Percentiles rank a stretch among this genome's conserved stretches.
Evolutionary conservation across 2,113 vertebrate genomes (phyloP).

Genomic region (Taxidea taxus): DNA sequence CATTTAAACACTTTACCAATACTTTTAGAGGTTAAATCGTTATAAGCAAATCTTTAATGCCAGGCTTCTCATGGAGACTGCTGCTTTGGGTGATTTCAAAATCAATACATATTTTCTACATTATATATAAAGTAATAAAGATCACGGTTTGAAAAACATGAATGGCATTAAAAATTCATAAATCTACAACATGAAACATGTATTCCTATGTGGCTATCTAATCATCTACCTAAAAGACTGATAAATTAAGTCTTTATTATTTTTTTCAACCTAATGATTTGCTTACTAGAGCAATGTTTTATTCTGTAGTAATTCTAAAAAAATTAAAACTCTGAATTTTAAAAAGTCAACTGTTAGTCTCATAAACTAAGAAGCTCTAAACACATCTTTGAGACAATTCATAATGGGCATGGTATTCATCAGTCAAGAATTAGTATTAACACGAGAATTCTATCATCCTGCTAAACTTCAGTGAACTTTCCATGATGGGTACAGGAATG

Average conservation of each 20-base stretch:
- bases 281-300: background rate
- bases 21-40: background rate
- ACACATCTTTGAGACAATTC: background rate
- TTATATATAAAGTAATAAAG: conserved; percentile 29
- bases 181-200: background rate
- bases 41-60: conserved; percentile 49
- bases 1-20: conserved; percentile 33
- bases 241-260: background rate
- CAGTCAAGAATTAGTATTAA: background rate
- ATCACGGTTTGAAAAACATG: conserved; percentile 16
- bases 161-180: conserved; percentile 42
- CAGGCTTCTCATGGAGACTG: background rate
- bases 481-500: background rate
- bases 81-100: conserved; percentile 40
- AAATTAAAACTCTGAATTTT: background rate
- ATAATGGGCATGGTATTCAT: background rate
- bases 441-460: background rate
- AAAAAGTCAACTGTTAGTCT: background rate
- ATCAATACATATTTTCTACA: conserved; percentile 38
- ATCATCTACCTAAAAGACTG: background rate
- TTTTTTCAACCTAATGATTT: background rate
- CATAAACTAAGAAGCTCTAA: background rate
- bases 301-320: background rate
- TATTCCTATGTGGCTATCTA: background rate
- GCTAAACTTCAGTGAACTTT: background rate